Evolutionary conservation across 2,888 invertebrate species (phyloP).

Genomic region (Merodon equestris): DNA sequence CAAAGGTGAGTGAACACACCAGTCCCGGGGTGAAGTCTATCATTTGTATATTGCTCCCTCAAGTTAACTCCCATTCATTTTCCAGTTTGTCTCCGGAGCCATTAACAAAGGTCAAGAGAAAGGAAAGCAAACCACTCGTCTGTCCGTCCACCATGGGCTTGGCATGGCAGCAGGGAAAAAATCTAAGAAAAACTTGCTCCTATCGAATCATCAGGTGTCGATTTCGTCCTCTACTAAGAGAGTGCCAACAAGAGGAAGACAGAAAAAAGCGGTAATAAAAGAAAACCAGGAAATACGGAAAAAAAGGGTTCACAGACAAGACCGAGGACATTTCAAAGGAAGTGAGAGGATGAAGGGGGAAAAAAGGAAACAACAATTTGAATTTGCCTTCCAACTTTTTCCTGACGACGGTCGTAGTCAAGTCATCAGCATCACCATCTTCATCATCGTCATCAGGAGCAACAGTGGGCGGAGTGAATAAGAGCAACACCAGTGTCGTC

Average conservation of each 20-base stretch:
- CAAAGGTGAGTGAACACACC: constrained; percentile 65
- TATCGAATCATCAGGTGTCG: constrained; percentile 68
- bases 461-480: constrained; percentile 38
- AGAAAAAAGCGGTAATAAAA: constrained; percentile 26
- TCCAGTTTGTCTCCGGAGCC: constrained; percentile 55
- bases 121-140: constrained; percentile 39
- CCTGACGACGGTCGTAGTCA: constrained; percentile 56
- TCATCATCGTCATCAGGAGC: constrained; percentile 17
- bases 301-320: constrained; percentile 64
- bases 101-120: constrained; percentile 68
- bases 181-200: constrained; percentile 32
- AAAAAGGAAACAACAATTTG: constrained; percentile 35
- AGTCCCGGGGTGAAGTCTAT: constrained; percentile 48
- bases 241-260: constrained; percentile 3
- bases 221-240: constrained; percentile 34
- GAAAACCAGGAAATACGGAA: not conserved
- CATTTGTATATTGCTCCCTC: constrained; percentile 63
- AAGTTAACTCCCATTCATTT: constrained; percentile 60
- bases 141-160: constrained; percentile 6
- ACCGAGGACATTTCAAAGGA: constrained; percentile 43
- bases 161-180: constrained; percentile 15
- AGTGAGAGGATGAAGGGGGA: constrained; percentile 5
- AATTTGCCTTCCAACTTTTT: constrained; percentile 64
- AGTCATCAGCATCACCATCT: constrained; percentile 54
- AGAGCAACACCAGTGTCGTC: constrained; percentile 5